Evolutionary conservation across 30 jellyfish, hydroid and myxozoan genomes (phyloP).

Genomic region (Aurelia sp.): DNA sequence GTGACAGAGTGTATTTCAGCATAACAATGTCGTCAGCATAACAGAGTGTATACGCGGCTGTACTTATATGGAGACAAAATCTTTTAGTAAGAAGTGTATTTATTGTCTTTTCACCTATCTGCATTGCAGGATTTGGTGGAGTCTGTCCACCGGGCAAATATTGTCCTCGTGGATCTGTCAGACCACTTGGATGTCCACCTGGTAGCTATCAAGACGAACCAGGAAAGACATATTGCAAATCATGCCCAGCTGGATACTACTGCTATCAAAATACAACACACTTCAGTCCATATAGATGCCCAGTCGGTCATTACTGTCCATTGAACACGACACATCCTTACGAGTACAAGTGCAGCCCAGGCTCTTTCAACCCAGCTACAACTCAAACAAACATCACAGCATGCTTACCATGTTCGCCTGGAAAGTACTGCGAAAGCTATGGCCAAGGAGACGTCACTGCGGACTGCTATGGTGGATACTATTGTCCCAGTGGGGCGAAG

Average conservation of each 20-base stretch:
- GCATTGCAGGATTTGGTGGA: slow-evolving; percentile 86
- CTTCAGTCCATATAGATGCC: slow-evolving; percentile 73
- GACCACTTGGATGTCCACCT: slow-evolving; percentile 95
- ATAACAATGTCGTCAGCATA: no score
- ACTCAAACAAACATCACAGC: slow-evolving; percentile 79
- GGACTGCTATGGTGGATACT: slow-evolving; percentile 89
- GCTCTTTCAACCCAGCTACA: slow-evolving; percentile 81
- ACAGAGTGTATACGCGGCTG: no score
- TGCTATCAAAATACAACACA: slow-evolving; percentile 80
- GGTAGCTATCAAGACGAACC: slow-evolving; percentile 96
- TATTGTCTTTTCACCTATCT: background rate
- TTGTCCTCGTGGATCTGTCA: slow-evolving; percentile 85
- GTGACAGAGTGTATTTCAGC: no score
- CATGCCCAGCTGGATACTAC: slow-evolving; percentile 95
- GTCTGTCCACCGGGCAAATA: slow-evolving; percentile 94
- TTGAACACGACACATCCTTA: slow-evolving; percentile 89
- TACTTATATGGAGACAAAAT: no score
- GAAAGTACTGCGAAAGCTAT: slow-evolving; percentile 89
- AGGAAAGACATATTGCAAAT: slow-evolving; percentile 85
- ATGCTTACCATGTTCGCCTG: slow-evolving; percentile 87
- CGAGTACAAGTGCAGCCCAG: slow-evolving; percentile 93
- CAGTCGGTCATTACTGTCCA: slow-evolving; percentile 93
- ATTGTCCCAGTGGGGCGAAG: slow-evolving; percentile 92
- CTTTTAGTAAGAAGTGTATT: background rate
- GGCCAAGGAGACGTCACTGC: slow-evolving; percentile 76